These are phyloP conservation scores for Bombylius discolor DNA, from an alignment of 2,888 invertebrate genomes.

Conservation along the genomic window DNA sequence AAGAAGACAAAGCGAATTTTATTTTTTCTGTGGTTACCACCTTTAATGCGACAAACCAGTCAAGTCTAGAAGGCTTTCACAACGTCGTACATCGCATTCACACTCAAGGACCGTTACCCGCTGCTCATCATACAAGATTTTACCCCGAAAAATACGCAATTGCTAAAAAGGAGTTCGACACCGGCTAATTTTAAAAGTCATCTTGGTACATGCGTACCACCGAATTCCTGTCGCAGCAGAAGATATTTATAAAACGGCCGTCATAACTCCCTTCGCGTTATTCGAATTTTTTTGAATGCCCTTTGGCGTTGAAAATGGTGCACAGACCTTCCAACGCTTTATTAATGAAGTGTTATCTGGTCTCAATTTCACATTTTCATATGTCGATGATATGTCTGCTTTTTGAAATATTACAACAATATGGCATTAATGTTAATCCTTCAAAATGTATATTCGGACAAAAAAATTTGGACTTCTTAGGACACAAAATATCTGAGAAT, in stretches of 20 bases:
- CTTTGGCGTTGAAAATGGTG: constrained; percentile 19
- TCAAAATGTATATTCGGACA: constrained; percentile 7
- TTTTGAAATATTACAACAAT: constrained; percentile 12
- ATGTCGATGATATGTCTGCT: constrained; percentile 19
- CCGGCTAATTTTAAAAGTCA: constrained; percentile 15
- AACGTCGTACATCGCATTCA: too few relatives aligned
- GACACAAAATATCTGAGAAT: background rate
- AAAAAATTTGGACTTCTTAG: background rate
- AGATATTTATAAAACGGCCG: constrained; percentile 25
- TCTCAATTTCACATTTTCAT: constrained; percentile 15
- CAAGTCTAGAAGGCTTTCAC: too few relatives aligned
- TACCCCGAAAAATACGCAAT: constrained; percentile 11
- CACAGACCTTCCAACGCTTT: constrained; percentile 8
- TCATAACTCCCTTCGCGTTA: constrained; percentile 25
- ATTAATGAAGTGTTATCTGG: constrained; percentile 17
- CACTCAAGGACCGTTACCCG: too few relatives aligned
- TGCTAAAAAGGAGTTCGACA: constrained; percentile 17
- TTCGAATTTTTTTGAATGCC: constrained; percentile 23
- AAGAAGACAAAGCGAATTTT: too few relatives aligned
- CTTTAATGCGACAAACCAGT: too few relatives aligned
- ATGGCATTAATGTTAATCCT: constrained; percentile 15
- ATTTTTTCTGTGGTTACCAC: too few relatives aligned
- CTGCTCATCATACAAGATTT: background rate
- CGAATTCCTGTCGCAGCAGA: constrained; percentile 23
- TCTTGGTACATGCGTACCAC: constrained; percentile 22